Evolutionary conservation across 1,140 invertebrate genomes (phyloP).

Genomic region (Pissodes strobi): DNA sequence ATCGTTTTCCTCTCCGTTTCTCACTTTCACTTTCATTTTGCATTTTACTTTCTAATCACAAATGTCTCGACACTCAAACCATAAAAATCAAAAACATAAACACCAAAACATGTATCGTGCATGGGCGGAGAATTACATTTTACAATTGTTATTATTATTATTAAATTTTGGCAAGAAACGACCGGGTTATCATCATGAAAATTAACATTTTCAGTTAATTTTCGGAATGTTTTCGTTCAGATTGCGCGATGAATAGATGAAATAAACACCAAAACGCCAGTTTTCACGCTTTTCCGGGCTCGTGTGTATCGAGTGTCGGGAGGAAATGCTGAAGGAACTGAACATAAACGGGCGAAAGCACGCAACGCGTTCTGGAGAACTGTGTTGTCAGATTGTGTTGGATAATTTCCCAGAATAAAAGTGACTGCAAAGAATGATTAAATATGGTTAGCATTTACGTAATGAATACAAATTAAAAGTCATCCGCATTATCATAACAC

Average conservation of each 20-base stretch:
- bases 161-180: no score
- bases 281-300: conserved; percentile 27
- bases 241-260: not conserved
- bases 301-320: conserved; percentile 11
- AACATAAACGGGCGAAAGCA: conserved; percentile 34
- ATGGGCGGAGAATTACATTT: no score
- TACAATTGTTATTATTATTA: no score
- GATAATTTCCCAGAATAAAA: not conserved
- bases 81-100: not conserved
- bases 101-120: not conserved
- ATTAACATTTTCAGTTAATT: not conserved
- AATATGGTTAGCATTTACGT: no score
- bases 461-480: no score
- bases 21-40: conserved; percentile 46
- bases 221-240: not conserved
- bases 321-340: conserved; percentile 37
- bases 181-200: no score
- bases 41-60: conserved; percentile 32
- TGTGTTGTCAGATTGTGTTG: conserved; percentile 13
- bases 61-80: not conserved
- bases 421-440: no score
- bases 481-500: no score
- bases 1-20: conserved; percentile 31
- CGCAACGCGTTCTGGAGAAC: conserved; percentile 31
- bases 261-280: not conserved